Conservation (phyloP, 2,888 invertebrate genomes). For the Ametastegia equiseti region DNA sequence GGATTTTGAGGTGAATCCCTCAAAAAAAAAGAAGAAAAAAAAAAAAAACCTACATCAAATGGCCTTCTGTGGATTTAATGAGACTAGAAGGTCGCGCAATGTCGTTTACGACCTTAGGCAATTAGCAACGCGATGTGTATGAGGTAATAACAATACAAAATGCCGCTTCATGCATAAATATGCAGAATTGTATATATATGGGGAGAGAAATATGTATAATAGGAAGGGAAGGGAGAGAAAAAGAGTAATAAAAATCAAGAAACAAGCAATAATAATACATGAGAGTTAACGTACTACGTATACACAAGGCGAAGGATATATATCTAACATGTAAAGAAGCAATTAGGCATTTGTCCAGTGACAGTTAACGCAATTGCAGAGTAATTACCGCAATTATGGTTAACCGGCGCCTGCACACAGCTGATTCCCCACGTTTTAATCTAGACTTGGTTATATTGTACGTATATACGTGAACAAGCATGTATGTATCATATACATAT, state of each 20-base stretch:
- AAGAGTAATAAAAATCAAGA: background rate
- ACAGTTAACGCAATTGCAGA: constrained; percentile 2
- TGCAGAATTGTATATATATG: background rate
- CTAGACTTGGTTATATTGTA: no score
- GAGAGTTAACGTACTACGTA: no score
- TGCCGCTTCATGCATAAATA: background rate
- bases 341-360: constrained; percentile 25
- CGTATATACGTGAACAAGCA: no score
- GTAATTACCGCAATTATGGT: constrained; percentile 21
- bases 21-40: no score
- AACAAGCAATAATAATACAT: background rate
- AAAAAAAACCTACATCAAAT: no score
- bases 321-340: constrained; percentile 2
- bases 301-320: background rate
- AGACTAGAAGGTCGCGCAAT: no score
- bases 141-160: no score
- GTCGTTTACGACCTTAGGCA: no score
- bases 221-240: background rate
- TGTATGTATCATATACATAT: background rate
- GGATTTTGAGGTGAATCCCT: no score
- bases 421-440: background rate
- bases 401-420: constrained; percentile 16
- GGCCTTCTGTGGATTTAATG: no score
- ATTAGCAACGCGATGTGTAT: no score
- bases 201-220: background rate